Percentiles rank a stretch among this genome's conserved stretches.
Conservation (phyloP, 2,797 vertebrate genomes). For the Limnodromus scolopaceus region DNA sequence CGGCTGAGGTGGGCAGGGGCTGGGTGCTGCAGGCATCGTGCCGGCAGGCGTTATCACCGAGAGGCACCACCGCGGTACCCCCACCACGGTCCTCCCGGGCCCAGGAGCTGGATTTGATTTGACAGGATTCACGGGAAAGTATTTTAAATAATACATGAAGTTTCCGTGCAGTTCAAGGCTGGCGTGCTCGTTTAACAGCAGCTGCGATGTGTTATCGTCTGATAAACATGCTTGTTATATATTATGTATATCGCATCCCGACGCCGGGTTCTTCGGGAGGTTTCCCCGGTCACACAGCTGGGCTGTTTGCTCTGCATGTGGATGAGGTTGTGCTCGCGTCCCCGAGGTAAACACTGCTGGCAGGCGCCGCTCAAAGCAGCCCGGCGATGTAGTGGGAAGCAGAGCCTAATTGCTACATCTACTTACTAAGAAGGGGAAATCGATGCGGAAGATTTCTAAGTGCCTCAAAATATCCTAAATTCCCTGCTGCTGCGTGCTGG, state of each 20-base stretch:
- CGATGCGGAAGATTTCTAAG: background rate
- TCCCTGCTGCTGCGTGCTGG: background rate
- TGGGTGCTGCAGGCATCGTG: background rate
- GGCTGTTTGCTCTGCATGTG: conserved; percentile 25
- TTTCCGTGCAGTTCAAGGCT: conserved; percentile 53
- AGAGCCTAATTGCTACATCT: background rate
- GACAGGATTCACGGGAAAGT: conserved; percentile 54
- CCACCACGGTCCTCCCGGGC: background rate
- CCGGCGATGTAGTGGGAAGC: background rate
- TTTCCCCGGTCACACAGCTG: background rate
- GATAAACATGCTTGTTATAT: conserved; percentile 51
- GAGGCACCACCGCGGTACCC: background rate
- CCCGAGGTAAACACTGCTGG: background rate
- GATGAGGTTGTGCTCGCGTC: background rate
- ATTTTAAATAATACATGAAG: conserved; percentile 69
- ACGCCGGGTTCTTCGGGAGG: background rate
- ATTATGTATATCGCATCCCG: conserved; percentile 9
- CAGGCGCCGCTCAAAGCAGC: background rate
- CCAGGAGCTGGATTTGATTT: background rate
- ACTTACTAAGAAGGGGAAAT: background rate
- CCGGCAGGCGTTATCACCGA: background rate
- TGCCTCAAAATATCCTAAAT: background rate
- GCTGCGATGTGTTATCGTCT: conserved; percentile 14
- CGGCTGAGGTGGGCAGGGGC: background rate
- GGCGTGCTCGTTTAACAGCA: conserved; percentile 18